Percentiles rank a stretch among this genome's conserved stretches.
Conservation (phyloP, 2,113 vertebrate species). For the Centropus unirufus region DNA sequence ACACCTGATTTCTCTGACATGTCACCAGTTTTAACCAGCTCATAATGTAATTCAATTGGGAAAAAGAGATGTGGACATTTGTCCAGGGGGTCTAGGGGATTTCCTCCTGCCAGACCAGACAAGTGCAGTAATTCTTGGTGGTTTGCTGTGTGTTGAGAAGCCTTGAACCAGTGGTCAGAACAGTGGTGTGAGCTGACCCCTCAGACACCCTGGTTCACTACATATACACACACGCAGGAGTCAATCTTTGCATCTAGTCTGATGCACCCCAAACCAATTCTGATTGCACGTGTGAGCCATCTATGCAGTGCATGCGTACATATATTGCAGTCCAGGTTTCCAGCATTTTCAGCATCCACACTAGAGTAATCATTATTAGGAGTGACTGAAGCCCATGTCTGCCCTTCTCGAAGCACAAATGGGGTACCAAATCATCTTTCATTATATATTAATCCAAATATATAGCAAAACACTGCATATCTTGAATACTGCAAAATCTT, state of each 20-base stretch:
- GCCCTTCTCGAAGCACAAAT: neutral
- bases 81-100: neutral
- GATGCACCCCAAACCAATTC: neutral
- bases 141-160: neutral
- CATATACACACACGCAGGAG: neutral
- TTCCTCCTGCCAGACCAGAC: neutral
- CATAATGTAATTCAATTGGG: neutral
- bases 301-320: neutral
- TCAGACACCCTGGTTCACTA: neutral
- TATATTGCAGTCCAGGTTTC: neutral
- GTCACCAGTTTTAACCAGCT: neutral
- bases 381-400: neutral
- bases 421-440: neutral
- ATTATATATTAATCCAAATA: neutral
- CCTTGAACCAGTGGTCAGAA: neutral
- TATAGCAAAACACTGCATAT: neutral
- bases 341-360: neutral
- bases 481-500: neutral
- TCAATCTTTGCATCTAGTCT: neutral
- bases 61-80: neutral
- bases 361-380: neutral
- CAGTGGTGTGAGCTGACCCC: neutral
- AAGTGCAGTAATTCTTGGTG: fast-evolving
- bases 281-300: neutral
- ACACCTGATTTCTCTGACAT: neutral